Percentiles rank a stretch among this genome's conserved stretches.
Conservation (phyloP, 1,140 invertebrate genomes). For the Halictus rubicundus region DNA sequence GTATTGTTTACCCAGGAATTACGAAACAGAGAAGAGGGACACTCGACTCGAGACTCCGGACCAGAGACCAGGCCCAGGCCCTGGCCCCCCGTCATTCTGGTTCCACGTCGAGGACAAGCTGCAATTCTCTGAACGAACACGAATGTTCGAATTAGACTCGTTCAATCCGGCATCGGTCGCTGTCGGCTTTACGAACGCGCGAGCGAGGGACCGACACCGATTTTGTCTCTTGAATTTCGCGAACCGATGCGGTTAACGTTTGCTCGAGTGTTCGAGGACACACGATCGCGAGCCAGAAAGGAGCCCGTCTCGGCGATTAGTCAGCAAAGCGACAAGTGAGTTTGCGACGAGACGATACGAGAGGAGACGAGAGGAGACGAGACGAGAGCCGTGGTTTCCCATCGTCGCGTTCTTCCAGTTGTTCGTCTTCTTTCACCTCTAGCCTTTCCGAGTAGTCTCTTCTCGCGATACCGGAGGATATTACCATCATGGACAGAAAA, state of each 20-base stretch:
- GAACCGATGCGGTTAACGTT: background rate
- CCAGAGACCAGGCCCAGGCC: too few species aligned
- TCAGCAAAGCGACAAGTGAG: slow-evolving; percentile 42
- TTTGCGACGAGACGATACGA: background rate
- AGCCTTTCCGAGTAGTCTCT: slow-evolving; percentile 18
- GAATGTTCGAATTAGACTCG: too few species aligned
- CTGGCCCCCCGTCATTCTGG: too few species aligned
- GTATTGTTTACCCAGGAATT: slow-evolving; percentile 49
- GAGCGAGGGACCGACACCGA: background rate
- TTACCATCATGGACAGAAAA: slow-evolving; percentile 59
- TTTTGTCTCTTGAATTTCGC: slow-evolving; percentile 4
- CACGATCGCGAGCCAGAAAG: slow-evolving; percentile 21
- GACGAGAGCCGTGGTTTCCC: slow-evolving; percentile 17
- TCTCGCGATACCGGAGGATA: slow-evolving; percentile 16
- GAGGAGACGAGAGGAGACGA: background rate
- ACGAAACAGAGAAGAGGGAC: slow-evolving; percentile 33
- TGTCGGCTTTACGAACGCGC: too few species aligned
- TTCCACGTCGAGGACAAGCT: too few species aligned
- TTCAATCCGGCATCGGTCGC: too few species aligned
- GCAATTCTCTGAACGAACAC: too few species aligned
- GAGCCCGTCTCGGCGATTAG: slow-evolving; percentile 14
- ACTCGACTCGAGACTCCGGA: background rate
- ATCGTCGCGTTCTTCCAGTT: slow-evolving; percentile 18
- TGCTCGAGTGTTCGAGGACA: background rate
- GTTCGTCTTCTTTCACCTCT: slow-evolving; percentile 9